A percentile compares a stretch with the other conserved stretches of the same genome.
These are phyloP conservation scores for Erythrolamprus reginae DNA, from an alignment of 2,113 vertebrate genomes.

Conservation along the genomic window DNA sequence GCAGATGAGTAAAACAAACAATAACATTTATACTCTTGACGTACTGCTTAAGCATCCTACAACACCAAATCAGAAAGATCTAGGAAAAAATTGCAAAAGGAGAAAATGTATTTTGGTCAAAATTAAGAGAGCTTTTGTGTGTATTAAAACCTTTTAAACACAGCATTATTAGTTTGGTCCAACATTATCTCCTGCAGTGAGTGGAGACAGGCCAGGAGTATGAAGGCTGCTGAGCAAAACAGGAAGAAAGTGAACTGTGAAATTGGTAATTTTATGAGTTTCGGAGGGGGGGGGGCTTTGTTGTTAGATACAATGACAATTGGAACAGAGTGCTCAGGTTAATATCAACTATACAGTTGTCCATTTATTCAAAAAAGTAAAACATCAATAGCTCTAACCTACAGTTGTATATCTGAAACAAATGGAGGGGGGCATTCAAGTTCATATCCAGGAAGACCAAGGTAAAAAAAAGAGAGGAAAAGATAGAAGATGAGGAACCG, in stretches of 20 bases:
- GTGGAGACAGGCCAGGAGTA: slow-evolving; percentile 79
- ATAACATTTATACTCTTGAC: background rate
- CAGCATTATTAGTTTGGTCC: slow-evolving; percentile 72
- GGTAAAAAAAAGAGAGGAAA: slow-evolving; percentile 12
- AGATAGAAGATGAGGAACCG: background rate
- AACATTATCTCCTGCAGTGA: slow-evolving; percentile 76
- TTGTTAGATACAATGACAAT: slow-evolving; percentile 77
- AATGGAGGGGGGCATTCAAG: slow-evolving; percentile 13
- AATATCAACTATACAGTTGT: slow-evolving; percentile 63
- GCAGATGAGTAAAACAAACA: background rate
- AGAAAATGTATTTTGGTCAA: slow-evolving; percentile 63
- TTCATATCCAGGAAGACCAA: slow-evolving; percentile 13
- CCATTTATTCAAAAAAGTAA: slow-evolving; percentile 70
- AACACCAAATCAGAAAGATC: background rate
- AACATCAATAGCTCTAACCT: slow-evolving; percentile 59
- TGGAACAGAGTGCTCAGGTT: slow-evolving; percentile 72
- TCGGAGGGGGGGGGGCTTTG: slow-evolving; percentile 72
- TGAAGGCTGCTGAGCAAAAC: slow-evolving; percentile 80
- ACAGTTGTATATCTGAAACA: slow-evolving; percentile 29
- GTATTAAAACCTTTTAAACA: slow-evolving; percentile 65
- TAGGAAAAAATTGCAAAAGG: slow-evolving; percentile 50
- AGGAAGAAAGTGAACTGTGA: slow-evolving; percentile 83
- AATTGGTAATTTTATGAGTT: slow-evolving; percentile 85
- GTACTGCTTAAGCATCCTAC: background rate
- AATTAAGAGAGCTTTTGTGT: slow-evolving; percentile 65